Base-by-base conservation (phyloP, 1,140 invertebrate genomes). In the Yoshiicerus persimilis region DNA sequence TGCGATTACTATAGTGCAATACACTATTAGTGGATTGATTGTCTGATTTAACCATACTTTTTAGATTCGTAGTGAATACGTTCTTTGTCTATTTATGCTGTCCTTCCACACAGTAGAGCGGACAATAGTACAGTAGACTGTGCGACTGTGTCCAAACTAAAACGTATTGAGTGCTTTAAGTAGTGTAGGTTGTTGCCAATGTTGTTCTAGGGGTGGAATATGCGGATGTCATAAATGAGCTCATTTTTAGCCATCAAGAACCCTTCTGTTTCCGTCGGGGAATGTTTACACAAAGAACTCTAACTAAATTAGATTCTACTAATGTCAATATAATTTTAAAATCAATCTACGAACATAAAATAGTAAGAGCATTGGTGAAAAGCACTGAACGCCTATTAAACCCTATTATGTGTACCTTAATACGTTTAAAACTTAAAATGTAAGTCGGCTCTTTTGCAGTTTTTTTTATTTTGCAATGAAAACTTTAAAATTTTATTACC, bases 151-250 rank as follows among this genome's bases (percentile, higher is more conserved):
- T 56, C 47, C 47, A 56, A 70, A 27, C 27, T 9, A 27, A 30
- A 30, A 13, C 30, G 30, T 11, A 70, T 32, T 25, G 11, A 56
- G 47, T 47, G 27, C 9, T 64, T 66, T 27, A 70, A 30, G 64
- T 16, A 16, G 66, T 70, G 25, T 30, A 23, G 25, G 13, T 16
- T 70, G 25, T 70, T 30, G 64, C 11, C 11, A 70, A 30, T 27
- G 66, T 30, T 80, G 30, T 80, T 16, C 27, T 32, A 80, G 75
- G 75, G 75, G 75, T 80, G 75, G 30, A 34, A 30, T 30, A 34
- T 80, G 32, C 75, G 75, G 75, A 80, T 80, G 75, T 80, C 75
- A 80, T 80, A 38, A 80, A 80, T 80, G 75, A 80, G 75, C 75
- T 80, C 75, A 80, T 80, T 80, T 77, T 80, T 20, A n/a, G 32